Evolutionary conservation across 2,113 vertebrate genomes (phyloP).

Genomic region (Chunga burmeisteri): DNA sequence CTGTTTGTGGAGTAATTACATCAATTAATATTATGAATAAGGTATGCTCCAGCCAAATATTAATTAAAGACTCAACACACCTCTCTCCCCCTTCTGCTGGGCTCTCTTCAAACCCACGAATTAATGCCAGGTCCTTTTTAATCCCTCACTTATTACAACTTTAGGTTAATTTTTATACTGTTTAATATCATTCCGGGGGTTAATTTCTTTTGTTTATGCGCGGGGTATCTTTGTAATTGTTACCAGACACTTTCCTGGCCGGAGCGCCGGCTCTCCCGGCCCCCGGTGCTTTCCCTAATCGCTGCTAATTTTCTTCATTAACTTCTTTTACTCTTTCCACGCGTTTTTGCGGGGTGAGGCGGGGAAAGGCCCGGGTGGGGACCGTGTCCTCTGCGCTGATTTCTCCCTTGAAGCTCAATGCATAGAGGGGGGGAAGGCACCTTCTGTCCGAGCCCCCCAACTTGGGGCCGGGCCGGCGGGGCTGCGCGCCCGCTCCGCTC

Average conservation of each 20-base stretch:
- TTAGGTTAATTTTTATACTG: constrained; percentile 57
- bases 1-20: constrained; percentile 66
- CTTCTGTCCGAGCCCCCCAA: background rate
- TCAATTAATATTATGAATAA: constrained; percentile 53
- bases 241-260: constrained; percentile 14
- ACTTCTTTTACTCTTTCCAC: constrained; percentile 79
- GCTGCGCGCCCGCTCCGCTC: background rate
- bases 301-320: constrained; percentile 78
- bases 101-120: constrained; percentile 47
- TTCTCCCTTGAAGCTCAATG: background rate
- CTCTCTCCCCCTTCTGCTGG: constrained; percentile 22
- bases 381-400: background rate
- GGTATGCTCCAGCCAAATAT: constrained; percentile 58
- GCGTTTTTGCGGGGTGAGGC: constrained; percentile 15
- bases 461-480: background rate
- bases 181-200: constrained; percentile 49
- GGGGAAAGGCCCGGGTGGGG: background rate
- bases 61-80: constrained; percentile 60
- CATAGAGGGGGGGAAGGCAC: fast-evolving
- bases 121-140: constrained; percentile 56
- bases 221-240: background rate
- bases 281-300: constrained; percentile 53
- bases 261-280: background rate
- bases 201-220: constrained; percentile 69
- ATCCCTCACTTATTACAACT: constrained; percentile 64